These are phyloP conservation scores for Crotophaga sulcirostris DNA, from an alignment of 2,113 vertebrate genomes.

Conservation along the genomic window DNA sequence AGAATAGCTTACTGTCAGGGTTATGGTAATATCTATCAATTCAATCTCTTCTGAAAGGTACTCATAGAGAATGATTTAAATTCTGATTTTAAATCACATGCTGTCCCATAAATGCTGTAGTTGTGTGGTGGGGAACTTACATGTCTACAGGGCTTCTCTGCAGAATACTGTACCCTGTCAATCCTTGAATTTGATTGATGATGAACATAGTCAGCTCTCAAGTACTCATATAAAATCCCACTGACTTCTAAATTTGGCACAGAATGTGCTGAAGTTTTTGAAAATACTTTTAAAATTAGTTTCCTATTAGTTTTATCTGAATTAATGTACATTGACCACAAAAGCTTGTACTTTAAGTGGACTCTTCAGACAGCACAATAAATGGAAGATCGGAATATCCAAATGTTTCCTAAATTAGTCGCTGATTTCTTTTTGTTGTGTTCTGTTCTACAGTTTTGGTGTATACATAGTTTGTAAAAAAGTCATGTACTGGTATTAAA, in stretches of 20 bases:
- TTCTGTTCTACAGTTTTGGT: not conserved
- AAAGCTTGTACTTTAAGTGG: not conserved
- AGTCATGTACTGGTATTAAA: not conserved
- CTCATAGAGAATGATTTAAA: not conserved
- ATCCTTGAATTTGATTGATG: not conserved
- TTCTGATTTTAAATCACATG: slow-evolving; percentile 17
- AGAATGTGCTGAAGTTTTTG: not conserved
- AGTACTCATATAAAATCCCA: not conserved
- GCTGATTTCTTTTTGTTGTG: not conserved
- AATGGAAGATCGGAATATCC: not conserved
- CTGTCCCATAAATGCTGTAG: not conserved
- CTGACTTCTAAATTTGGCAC: not conserved
- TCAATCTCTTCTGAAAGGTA: not conserved
- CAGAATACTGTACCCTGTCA: not conserved
- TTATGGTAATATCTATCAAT: not conserved
- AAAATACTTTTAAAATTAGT: not conserved
- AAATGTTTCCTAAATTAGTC: not conserved
- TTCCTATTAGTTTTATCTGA: not conserved
- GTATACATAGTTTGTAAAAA: not conserved
- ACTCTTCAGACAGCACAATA: not conserved
- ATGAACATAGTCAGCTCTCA: not conserved
- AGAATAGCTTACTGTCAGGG: not conserved
- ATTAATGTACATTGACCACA: not conserved
- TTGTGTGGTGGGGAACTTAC: not conserved
- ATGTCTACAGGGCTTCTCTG: not conserved